Percentiles rank a stretch among this genome's conserved stretches.
Evolutionary conservation across 1,140 invertebrate species (phyloP).

Genomic region (Drosophila bipectinata): DNA sequence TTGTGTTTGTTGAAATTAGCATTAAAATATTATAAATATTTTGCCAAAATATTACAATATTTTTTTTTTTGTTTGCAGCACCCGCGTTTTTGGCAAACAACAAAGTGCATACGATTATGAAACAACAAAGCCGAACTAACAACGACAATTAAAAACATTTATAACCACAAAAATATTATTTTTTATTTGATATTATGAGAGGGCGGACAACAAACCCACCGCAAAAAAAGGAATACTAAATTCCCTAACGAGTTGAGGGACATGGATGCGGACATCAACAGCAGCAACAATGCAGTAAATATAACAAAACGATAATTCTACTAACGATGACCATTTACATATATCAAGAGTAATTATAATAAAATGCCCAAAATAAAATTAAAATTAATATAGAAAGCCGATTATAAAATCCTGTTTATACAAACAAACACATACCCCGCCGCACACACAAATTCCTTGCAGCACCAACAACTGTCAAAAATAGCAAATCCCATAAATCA

Average conservation of each 20-base stretch:
- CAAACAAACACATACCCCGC: constrained; percentile 10
- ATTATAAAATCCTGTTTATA: constrained; percentile 66
- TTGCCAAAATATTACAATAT: constrained; percentile 71
- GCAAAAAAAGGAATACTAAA: constrained; percentile 48
- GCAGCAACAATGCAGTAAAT: constrained; percentile 47
- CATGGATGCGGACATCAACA: constrained; percentile 60
- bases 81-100: constrained; percentile 38
- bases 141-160: constrained; percentile 72
- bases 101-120: constrained; percentile 61
- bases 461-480: constrained; percentile 3
- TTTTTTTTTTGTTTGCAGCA: constrained; percentile 28
- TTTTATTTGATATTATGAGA: constrained; percentile 22
- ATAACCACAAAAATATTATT: constrained; percentile 66
- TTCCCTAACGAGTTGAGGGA: constrained; percentile 48
- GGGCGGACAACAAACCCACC: constrained; percentile 10
- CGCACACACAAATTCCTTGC: constrained; percentile 57
- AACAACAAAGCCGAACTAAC: constrained; percentile 47
- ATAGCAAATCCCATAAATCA: constrained; percentile 51
- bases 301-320: constrained; percentile 38
- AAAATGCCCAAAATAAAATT: constrained; percentile 83
- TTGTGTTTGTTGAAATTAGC: constrained; percentile 76
- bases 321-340: constrained; percentile 78
- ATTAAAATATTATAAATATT: constrained; percentile 82
- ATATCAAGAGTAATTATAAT: constrained; percentile 83
- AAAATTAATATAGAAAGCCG: constrained; percentile 83